Evolutionary conservation across 2,113 vertebrate species (phyloP).

Genomic region (Recurvirostra avosetta): DNA sequence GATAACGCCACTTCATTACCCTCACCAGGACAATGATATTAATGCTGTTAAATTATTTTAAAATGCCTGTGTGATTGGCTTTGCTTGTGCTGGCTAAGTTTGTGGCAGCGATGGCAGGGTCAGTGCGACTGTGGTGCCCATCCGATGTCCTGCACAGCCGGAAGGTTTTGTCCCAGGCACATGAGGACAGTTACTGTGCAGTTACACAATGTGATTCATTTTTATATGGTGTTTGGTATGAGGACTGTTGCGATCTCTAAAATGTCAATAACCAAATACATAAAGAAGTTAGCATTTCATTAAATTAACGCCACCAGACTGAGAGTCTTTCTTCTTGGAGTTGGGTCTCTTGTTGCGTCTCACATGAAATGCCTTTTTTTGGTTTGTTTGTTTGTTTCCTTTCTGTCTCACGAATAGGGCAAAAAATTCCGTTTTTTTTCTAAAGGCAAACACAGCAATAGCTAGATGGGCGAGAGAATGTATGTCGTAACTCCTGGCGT

Average conservation of each 20-base stretch:
- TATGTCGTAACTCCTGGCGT: neutral
- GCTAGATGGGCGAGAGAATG: neutral
- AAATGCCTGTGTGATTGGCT: neutral
- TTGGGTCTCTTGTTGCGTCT: neutral
- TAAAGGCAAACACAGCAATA: neutral
- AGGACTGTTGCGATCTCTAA: accelerated
- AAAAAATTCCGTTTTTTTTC: neutral
- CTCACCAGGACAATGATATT: neutral
- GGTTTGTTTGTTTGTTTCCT: too few species aligned
- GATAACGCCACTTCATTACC: neutral
- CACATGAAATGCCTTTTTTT: neutral
- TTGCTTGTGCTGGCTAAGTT: neutral
- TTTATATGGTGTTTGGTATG: accelerated
- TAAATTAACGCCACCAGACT: neutral
- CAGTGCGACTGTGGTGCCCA: accelerated
- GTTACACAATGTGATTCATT: neutral
- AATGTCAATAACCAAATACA: neutral
- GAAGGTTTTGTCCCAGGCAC: neutral
- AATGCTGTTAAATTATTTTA: neutral
- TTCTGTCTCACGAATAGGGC: too few species aligned
- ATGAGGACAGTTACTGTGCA: neutral
- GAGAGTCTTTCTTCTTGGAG: neutral
- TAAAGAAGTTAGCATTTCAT: neutral
- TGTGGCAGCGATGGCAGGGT: neutral
- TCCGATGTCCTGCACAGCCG: neutral